A percentile compares a stretch with the other conserved stretches of the same genome.
phyloP scores from a whole-genome alignment of 2,113 vertebrate species.

The Laticauda colubrina region DNA sequence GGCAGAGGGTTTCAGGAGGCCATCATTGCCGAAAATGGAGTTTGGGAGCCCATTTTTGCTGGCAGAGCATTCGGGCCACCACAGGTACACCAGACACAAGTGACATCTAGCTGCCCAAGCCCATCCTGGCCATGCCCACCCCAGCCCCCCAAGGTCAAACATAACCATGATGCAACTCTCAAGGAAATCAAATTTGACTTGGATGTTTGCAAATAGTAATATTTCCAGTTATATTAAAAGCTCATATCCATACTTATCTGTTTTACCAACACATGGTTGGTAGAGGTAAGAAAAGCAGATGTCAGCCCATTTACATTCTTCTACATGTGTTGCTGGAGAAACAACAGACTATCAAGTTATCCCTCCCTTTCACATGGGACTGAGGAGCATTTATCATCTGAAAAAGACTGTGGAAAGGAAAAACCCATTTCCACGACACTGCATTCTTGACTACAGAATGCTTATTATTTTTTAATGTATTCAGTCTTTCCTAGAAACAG shows the following conservation, averaged over 20 bases:
- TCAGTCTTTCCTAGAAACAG: background rate
- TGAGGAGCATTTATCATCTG: background rate
- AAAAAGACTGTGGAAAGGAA: background rate
- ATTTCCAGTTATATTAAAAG: background rate
- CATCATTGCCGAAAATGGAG: too few relatives aligned
- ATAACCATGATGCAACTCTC: too few relatives aligned
- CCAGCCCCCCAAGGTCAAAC: too few relatives aligned
- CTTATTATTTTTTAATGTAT: background rate
- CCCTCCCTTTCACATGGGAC: background rate
- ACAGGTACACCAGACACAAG: too few relatives aligned
- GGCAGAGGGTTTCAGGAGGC: too few relatives aligned
- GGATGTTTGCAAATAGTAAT: background rate
- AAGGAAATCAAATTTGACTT: background rate
- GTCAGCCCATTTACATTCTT: background rate
- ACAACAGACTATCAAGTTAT: background rate
- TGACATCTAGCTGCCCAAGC: too few relatives aligned
- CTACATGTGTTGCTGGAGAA: background rate
- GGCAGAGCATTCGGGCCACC: too few relatives aligned
- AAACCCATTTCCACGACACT: background rate
- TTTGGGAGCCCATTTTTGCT: too few relatives aligned
- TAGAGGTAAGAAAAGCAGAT: background rate
- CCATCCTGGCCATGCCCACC: too few relatives aligned
- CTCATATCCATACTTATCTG: background rate
- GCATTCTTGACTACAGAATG: background rate
- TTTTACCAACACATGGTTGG: background rate